Percentiles rank a stretch among this genome's conserved stretches.
Evolutionary conservation across 2,888 invertebrate species (phyloP).

Genomic region (Neoaliturus tenellus): DNA sequence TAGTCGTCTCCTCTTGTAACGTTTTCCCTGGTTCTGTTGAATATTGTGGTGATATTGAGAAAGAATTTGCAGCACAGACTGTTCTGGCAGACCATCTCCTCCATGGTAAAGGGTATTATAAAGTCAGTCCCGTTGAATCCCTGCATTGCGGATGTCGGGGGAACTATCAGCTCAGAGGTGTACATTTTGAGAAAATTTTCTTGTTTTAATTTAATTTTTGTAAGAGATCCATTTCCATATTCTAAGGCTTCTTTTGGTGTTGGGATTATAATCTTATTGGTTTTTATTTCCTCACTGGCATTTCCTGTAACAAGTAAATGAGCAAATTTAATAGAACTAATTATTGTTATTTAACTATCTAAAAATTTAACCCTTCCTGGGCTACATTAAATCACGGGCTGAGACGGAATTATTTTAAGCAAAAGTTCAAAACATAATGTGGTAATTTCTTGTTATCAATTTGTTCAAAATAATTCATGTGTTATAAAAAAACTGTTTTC

Average conservation of each 20-base stretch:
- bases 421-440: no score
- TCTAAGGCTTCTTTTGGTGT: neutral
- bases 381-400: no score
- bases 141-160: neutral
- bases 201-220: neutral
- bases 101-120: neutral
- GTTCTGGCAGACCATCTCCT: constrained; percentile 42
- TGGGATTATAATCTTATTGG: no score
- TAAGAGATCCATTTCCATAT: neutral
- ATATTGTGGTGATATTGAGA: constrained; percentile 47
- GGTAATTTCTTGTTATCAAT: no score
- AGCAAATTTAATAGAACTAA: no score
- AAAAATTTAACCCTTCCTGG: no score
- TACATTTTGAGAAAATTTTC: neutral
- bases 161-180: neutral
- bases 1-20: constrained; percentile 44
- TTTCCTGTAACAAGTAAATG: no score
- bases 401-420: no score
- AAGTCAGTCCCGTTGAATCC: neutral
- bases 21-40: neutral
- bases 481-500: no score
- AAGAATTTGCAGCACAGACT: constrained; percentile 55
- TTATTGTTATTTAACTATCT: no score
- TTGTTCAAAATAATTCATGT: no score
- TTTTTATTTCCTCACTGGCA: neutral